A percentile compares a stretch with the other conserved stretches of the same genome.
Evolutionary conservation across 2,113 vertebrate genomes (phyloP).

Genomic region (Odocoileus hemionus): DNA sequence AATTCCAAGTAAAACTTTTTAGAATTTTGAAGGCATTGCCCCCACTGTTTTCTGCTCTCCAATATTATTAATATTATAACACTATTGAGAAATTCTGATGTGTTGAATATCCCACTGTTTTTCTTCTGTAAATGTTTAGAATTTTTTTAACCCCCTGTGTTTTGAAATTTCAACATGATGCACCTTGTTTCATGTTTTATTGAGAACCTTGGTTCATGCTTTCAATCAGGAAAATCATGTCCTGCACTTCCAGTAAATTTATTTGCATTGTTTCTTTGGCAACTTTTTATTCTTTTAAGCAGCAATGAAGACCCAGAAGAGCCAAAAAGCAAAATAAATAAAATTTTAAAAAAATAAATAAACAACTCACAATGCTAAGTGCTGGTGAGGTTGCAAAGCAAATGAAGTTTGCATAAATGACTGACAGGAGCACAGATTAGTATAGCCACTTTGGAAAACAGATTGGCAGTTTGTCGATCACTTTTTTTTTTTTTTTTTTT

Average conservation of each 20-base stretch:
- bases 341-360: neutral
- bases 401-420: too few relatives aligned
- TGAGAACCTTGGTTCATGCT: neutral
- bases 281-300: neutral
- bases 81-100: neutral
- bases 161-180: neutral
- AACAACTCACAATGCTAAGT: neutral
- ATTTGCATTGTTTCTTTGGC: neutral
- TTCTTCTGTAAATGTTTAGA: neutral
- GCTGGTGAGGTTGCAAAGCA: too few relatives aligned
- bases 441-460: neutral
- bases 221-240: neutral
- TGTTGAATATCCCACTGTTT: neutral
- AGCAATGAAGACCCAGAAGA: neutral
- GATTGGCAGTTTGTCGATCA: neutral
- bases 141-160: neutral
- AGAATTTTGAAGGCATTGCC: neutral
- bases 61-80: neutral
- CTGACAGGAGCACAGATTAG: accelerated
- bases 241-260: neutral
- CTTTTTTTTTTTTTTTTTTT: too few relatives aligned
- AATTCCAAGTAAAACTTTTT: neutral
- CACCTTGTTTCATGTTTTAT: neutral
- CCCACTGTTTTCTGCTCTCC: neutral
- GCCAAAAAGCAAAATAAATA: neutral